Conservation (phyloP, 2,113 vertebrate genomes). For the Petrocephalus microphthalmus region DNA sequence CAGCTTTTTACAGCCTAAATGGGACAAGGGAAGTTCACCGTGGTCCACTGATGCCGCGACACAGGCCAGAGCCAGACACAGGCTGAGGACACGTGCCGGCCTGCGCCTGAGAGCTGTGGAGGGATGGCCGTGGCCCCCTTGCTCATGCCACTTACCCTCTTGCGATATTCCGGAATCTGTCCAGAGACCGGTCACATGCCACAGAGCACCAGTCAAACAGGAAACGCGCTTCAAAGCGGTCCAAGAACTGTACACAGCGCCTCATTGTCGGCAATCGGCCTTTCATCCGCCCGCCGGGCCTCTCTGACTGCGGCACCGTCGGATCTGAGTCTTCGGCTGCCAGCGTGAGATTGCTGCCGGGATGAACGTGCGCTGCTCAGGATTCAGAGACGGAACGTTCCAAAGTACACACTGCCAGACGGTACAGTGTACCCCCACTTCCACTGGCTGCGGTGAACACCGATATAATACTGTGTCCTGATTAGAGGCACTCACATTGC, state of each 20-base stretch:
- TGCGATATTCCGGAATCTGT: not conserved
- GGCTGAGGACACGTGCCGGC: not conserved
- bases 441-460: not conserved
- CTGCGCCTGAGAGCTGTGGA: not conserved
- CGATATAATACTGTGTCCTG: not conserved
- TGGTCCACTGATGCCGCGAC: not conserved
- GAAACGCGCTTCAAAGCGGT: slow-evolving; percentile 28
- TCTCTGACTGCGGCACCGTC: slow-evolving; percentile 27
- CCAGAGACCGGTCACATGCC: not conserved
- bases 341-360: slow-evolving; percentile 21
- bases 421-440: not conserved
- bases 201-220: slow-evolving; percentile 31
- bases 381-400: slow-evolving; percentile 15
- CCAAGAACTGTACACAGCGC: slow-evolving; percentile 34
- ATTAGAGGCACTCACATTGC: not conserved
- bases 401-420: not conserved
- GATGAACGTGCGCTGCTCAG: not conserved
- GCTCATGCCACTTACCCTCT: not conserved
- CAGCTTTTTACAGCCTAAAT: not conserved
- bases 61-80: not conserved
- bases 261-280: slow-evolving; percentile 33
- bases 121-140: not conserved
- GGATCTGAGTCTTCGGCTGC: not conserved
- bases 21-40: not conserved
- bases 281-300: slow-evolving; percentile 13